Conservation (phyloP, 2,797 vertebrate species). For the Chiloscyllium punctatum region DNA sequence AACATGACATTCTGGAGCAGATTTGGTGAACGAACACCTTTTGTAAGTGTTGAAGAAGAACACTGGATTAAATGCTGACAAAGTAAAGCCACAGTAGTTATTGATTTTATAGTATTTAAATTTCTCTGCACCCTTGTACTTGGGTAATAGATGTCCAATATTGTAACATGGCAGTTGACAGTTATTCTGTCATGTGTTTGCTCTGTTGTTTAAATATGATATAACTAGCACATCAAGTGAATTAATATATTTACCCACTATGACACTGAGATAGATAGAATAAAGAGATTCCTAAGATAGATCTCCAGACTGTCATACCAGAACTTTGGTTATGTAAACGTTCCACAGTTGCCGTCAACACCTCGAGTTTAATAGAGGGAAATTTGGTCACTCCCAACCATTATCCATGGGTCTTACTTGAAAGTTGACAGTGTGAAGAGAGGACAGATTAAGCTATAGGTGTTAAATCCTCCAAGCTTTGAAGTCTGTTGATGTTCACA, state of each 20-base stretch:
- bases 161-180: background rate
- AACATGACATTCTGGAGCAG: constrained; percentile 38
- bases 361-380: background rate
- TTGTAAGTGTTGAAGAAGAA: constrained; percentile 5
- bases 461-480: background rate
- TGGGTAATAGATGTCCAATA: background rate
- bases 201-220: background rate
- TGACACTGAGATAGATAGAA: background rate
- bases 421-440: background rate
- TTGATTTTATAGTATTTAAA: too few relatives aligned
- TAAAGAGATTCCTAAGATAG: background rate
- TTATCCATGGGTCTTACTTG: background rate
- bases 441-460: background rate
- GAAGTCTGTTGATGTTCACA: background rate
- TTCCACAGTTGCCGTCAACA: background rate
- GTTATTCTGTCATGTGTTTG: too few relatives aligned
- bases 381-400: background rate
- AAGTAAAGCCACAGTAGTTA: background rate
- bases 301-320: background rate
- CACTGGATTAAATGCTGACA: background rate
- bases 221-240: background rate
- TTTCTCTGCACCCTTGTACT: background rate
- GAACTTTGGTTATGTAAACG: background rate
- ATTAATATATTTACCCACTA: background rate
- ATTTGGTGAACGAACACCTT: constrained; percentile 26